Conservation (phyloP, 92 coral and sea anemone species). For the Zoanthus solanderi region DNA sequence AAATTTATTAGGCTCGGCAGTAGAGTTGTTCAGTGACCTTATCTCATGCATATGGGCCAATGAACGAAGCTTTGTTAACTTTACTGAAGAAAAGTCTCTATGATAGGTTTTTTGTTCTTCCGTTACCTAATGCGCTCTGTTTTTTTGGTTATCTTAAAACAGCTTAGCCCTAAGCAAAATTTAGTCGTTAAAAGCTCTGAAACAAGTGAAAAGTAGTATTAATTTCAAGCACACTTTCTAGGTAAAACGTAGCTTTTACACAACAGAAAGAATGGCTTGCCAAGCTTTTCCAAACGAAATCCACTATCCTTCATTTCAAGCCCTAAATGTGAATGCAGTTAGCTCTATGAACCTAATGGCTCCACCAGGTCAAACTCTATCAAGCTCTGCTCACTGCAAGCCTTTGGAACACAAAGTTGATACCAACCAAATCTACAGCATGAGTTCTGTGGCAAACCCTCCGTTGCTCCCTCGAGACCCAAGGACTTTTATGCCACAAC, state of each 20-base stretch:
- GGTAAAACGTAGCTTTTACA: background rate
- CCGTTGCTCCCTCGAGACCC: constrained; percentile 46
- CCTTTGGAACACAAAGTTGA: constrained; percentile 81
- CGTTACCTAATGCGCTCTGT: constrained; percentile 55
- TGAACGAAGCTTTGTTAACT: constrained; percentile 29
- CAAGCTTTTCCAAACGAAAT: constrained; percentile 67
- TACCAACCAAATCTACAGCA: constrained; percentile 65
- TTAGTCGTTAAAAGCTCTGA: constrained; percentile 28
- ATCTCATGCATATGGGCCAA: constrained; percentile 67
- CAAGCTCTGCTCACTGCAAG: constrained; percentile 78
- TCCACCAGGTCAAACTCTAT: constrained; percentile 68
- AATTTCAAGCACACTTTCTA: background rate
- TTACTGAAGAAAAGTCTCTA: constrained; percentile 39
- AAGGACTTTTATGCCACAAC: constrained; percentile 25
- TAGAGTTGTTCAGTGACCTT: constrained; percentile 53
- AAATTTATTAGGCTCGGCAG: constrained; percentile 72
- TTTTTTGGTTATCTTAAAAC: constrained; percentile 20
- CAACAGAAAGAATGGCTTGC: constrained; percentile 60
- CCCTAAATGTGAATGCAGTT: constrained; percentile 63
- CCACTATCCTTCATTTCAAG: constrained; percentile 77
- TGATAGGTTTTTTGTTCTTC: constrained; percentile 58
- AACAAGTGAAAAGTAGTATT: background rate
- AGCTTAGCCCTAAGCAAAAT: constrained; percentile 32
- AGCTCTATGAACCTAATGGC: constrained; percentile 72
- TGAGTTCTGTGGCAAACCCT: constrained; percentile 62